Percentiles rank a stretch among this genome's conserved stretches.
phyloP scores from a whole-genome alignment of 2,888 invertebrate genomes.

The Ochropleura leucogaster region DNA sequence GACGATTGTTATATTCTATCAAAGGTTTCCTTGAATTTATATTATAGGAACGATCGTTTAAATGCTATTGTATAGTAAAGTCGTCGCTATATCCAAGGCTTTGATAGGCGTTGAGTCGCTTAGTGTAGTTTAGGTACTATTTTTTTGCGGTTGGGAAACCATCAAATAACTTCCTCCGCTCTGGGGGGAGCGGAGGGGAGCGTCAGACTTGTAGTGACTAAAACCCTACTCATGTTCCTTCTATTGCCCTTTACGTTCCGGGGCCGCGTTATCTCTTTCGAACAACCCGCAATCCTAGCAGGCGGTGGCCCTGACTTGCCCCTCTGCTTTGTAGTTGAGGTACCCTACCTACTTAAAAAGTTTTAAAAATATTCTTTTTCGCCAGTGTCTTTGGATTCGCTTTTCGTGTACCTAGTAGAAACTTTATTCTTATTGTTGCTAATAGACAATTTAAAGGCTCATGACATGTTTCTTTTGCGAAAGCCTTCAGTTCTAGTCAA shows the following conservation, averaged over 20 bases:
- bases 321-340: no score
- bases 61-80: conserved; percentile 4
- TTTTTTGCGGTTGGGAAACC: no score
- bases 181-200: no score
- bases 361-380: background rate
- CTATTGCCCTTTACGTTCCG: no score
- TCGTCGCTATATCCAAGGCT: background rate
- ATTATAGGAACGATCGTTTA: conserved; percentile 1
- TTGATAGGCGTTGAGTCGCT: background rate
- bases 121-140: no score
- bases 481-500: background rate
- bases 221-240: no score
- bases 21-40: conserved; percentile 25
- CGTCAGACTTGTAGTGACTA: no score
- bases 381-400: background rate
- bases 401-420: background rate
- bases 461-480: background rate
- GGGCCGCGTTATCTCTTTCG: no score
- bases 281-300: no score
- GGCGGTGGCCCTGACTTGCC: no score
- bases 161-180: no score
- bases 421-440: background rate
- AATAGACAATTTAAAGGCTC: background rate
- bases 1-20: background rate
- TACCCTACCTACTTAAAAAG: no score